Conservation (phyloP, 92 coral and sea anemone species). For the Plumapathes pennacea region DNA sequence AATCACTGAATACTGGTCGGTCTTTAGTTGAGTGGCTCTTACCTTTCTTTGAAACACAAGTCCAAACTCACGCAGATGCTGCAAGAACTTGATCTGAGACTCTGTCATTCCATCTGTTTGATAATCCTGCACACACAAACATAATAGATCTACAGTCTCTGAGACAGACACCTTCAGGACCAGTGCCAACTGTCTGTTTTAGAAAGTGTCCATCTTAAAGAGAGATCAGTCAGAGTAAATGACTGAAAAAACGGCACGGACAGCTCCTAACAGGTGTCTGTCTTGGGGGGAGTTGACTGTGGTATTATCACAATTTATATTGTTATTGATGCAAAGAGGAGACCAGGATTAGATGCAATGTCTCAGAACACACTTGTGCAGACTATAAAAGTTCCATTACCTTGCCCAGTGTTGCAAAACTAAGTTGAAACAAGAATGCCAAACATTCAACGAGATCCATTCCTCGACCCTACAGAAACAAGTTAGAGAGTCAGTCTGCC, state of each 20-base stretch:
- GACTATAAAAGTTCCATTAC: slow-evolving; percentile 38
- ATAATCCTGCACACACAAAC: slow-evolving; percentile 75
- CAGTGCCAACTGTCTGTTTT: no score
- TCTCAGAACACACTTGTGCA: neutral
- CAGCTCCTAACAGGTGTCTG: neutral
- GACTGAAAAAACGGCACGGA: neutral
- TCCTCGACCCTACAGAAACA: slow-evolving; percentile 72
- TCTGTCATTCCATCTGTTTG: slow-evolving; percentile 93
- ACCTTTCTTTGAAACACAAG: slow-evolving; percentile 98
- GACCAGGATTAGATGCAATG: no score
- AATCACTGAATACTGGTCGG: neutral
- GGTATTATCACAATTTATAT: neutral
- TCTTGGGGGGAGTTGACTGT: neutral
- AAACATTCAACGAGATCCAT: slow-evolving; percentile 96
- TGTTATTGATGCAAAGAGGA: neutral
- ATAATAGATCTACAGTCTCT: no score
- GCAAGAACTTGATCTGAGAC: slow-evolving; percentile 79
- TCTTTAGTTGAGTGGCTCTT: neutral
- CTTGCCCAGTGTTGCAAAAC: slow-evolving; percentile 93
- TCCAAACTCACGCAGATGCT: slow-evolving; percentile 95
- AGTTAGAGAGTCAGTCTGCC: neutral
- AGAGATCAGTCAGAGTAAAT: neutral
- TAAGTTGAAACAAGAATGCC: slow-evolving; percentile 90
- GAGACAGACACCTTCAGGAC: neutral
- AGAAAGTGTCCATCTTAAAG: no score